Evolutionary conservation across 2,797 vertebrate species (phyloP).

Genomic region (Chelonia mydas): DNA sequence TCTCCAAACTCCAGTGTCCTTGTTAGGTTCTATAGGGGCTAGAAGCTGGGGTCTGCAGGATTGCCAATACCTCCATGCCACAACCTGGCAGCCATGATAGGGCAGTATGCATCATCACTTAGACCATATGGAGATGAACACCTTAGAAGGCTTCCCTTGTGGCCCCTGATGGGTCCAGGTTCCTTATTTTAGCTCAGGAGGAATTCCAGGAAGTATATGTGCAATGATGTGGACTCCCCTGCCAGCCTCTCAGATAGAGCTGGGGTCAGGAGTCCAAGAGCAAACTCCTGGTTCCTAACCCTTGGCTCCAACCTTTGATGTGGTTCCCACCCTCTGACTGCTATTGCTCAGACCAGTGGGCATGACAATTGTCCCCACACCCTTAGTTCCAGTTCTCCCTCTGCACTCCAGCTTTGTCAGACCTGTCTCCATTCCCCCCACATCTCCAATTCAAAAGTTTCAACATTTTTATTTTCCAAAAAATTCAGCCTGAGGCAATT

Average conservation of each 20-base stretch:
- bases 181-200: neutral
- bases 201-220: neutral
- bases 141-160: neutral
- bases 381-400: neutral
- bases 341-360: neutral
- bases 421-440: neutral
- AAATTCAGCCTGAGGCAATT: too few species aligned
- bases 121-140: neutral
- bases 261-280: too few species aligned
- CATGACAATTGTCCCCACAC: neutral
- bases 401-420: neutral
- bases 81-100: neutral
- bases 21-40: neutral
- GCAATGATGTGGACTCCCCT: neutral
- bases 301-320: neutral
- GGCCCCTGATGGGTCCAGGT: neutral
- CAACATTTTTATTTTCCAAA: neutral
- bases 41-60: neutral
- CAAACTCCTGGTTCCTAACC: too few species aligned
- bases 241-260: neutral
- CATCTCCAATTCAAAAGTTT: neutral
- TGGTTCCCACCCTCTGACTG: neutral
- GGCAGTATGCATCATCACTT: neutral
- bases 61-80: neutral
- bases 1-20: neutral